Evolutionary conservation across 2,113 vertebrate genomes (phyloP), one percentile per base, ranked within the genome.

Genomic region (Vicugna pacos): DNA sequence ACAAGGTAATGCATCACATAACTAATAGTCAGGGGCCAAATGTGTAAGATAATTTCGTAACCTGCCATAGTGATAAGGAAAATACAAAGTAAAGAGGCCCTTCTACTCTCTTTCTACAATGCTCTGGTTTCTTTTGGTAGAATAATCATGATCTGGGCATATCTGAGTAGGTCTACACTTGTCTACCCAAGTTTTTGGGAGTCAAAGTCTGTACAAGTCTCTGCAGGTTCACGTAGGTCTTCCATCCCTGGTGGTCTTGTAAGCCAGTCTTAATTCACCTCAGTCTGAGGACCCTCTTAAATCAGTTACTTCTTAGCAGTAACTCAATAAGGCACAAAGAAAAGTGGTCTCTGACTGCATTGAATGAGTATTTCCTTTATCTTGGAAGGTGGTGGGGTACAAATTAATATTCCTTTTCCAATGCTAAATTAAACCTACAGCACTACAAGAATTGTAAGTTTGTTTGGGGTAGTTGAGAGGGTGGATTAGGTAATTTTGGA

Each of bases 1-100:
- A 99, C 96, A 99, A 99, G 99, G 99, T 99, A 99, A 98, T 42
- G 14, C 0, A 15, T 24, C 2, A 26, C 42, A 42, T 84, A 35
- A 15, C 67, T 60, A 14, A 65, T 14, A 56, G 30, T 38, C 19
- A 16, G 22, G 58, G 35, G 12, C 42, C 62, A 77, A 17, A 19
- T 38, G 22, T 24, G 54, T 1, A 22, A 79, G 77, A 50, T 76
- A 17, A 10, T 50, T 67, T 76, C 77, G 35, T 52, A 56, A 10
- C 6, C 8, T 56, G 32, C 48, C 15, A 3, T 5, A 30, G 26
- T 46, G 38, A 15, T 48, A 8, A 52, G 9, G 32, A 76, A 35
- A 91, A 69, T 52, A 54, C 1, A 10, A 35, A 92, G 58, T 12
- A 30, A 62, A 32, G 14, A 28, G 42, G 13, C 8, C 20, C 20